Conservation (phyloP, 2,113 vertebrate genomes). For the Odontophorus gujanensis region DNA sequence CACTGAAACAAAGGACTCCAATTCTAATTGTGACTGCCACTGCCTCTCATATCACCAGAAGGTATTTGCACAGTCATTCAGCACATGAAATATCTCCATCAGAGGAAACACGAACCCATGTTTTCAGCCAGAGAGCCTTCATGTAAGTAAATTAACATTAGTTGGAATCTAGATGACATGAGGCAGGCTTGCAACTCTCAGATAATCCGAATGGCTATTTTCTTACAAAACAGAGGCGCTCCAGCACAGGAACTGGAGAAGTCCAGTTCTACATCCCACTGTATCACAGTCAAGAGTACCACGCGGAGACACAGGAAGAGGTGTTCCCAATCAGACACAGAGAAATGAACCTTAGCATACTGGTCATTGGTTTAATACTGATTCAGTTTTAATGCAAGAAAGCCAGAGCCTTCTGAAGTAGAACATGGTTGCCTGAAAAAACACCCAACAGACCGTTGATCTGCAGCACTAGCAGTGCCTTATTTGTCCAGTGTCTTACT, state of each 20-base stretch:
- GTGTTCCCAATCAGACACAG: background rate
- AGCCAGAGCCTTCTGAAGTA: background rate
- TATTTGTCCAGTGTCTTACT: background rate
- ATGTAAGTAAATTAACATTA: background rate
- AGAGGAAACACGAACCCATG: background rate
- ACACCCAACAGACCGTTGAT: background rate
- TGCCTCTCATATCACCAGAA: background rate
- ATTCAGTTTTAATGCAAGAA: background rate
- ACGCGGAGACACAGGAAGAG: background rate
- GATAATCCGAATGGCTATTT: background rate
- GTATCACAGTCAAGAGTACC: background rate
- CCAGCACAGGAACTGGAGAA: background rate
- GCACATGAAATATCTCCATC: background rate
- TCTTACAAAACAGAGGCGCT: background rate
- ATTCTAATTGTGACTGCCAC: background rate
- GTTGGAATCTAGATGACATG: background rate
- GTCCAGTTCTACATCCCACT: fast-evolving
- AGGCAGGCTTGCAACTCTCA: background rate
- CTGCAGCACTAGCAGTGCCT: background rate
- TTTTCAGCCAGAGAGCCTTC: background rate
- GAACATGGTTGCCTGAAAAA: background rate
- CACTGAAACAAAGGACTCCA: background rate
- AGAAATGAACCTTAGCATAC: background rate
- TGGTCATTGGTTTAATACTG: background rate
- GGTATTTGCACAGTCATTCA: background rate